A percentile compares a stretch with the other conserved stretches of the same genome.
Conservation (phyloP, 2,113 vertebrate genomes). For the Notechis scutatus region DNA sequence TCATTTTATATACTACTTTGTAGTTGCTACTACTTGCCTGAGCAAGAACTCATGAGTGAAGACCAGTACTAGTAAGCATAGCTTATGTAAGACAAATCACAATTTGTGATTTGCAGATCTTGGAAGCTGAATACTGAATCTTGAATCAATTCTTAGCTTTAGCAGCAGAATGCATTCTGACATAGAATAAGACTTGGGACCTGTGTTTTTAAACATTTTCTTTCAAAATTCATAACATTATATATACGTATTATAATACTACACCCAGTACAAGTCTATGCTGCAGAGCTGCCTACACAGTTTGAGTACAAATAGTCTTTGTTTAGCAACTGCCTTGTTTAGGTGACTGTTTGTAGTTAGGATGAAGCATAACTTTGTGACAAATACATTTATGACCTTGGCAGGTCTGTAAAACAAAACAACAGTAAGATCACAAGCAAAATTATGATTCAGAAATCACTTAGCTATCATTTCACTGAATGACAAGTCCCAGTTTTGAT, state of each 20-base stretch:
- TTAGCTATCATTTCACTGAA: background rate
- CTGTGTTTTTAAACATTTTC: background rate
- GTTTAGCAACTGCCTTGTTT: background rate
- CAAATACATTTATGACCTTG: background rate
- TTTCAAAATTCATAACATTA: background rate
- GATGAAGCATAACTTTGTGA: background rate
- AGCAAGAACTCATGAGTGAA: too few relatives aligned
- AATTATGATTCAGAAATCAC: background rate
- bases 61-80: too few relatives aligned
- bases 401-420: background rate
- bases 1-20: background rate
- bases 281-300: background rate
- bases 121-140: background rate
- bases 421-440: background rate
- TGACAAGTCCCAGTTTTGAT: background rate
- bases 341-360: background rate
- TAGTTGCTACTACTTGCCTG: background rate
- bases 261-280: background rate
- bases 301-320: background rate
- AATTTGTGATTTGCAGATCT: too few relatives aligned
- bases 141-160: background rate
- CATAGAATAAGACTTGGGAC: background rate
- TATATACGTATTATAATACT: background rate
- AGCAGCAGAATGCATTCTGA: background rate
- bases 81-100: background rate